Conservation (phyloP, 2,113 vertebrate species). For the Syngnathus floridae region DNA sequence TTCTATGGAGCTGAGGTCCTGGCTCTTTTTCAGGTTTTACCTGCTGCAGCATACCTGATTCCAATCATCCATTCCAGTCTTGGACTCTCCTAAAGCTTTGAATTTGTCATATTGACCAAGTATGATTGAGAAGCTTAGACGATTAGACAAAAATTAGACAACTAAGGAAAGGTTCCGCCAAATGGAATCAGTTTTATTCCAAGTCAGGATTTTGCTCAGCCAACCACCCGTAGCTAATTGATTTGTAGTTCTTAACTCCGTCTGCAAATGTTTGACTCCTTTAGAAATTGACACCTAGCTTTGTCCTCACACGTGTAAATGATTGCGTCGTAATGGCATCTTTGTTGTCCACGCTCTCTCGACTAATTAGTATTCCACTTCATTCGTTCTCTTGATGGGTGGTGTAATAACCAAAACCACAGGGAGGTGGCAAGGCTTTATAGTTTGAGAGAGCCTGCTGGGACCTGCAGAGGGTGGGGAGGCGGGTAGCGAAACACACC, state of each 20-base stretch:
- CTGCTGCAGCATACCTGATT: too few relatives aligned
- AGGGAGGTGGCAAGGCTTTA: slow-evolving; percentile 32
- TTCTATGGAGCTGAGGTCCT: too few relatives aligned
- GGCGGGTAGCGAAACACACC: slow-evolving; percentile 13
- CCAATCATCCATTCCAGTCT: slow-evolving; percentile 16
- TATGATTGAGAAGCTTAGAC: slow-evolving; percentile 32
- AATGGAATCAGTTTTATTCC: slow-evolving; percentile 30
- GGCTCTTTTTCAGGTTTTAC: too few relatives aligned
- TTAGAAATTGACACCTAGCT: slow-evolving; percentile 16
- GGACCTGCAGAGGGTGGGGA: slow-evolving; percentile 39
- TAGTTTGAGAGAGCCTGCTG: slow-evolving; percentile 29
- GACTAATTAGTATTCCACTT: slow-evolving; percentile 50
- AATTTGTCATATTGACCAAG: slow-evolving; percentile 47
- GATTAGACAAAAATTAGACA: slow-evolving; percentile 22
- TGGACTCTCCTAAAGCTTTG: slow-evolving; percentile 50
- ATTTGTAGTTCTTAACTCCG: slow-evolving; percentile 28
- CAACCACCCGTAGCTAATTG: slow-evolving; percentile 18
- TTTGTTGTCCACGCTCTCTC: slow-evolving; percentile 25
- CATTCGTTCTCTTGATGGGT: slow-evolving; percentile 45
- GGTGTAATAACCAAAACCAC: slow-evolving; percentile 57
- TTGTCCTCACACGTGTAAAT: slow-evolving; percentile 25
- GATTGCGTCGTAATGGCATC: slow-evolving; percentile 17
- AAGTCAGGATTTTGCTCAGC: slow-evolving; percentile 8
- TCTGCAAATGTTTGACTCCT: slow-evolving; percentile 23
- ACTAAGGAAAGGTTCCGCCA: slow-evolving; percentile 14